phyloP scores from a whole-genome alignment of 2,888 invertebrate species.

The Ichneumoninae sp. region DNA sequence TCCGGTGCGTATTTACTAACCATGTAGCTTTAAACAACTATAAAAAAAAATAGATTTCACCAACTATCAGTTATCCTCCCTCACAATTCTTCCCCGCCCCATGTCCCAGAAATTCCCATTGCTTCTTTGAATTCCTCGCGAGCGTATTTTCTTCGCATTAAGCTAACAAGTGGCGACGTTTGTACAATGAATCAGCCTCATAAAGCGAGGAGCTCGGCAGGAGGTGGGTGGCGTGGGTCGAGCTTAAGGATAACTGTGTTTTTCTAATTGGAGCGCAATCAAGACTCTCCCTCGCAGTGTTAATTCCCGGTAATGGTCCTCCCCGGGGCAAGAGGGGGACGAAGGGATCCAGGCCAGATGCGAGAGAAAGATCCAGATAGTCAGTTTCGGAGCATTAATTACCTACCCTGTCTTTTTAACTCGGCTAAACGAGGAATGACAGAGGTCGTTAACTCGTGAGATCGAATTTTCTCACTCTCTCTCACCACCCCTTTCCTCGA shows the following conservation, averaged over 20 bases:
- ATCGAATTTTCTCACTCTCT: slow-evolving; percentile 64
- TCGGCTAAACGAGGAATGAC: slow-evolving; percentile 67
- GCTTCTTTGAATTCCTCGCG: neutral
- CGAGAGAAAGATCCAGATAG: slow-evolving; percentile 16
- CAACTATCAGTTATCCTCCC: too few relatives aligned
- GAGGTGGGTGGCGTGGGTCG: neutral
- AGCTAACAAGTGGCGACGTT: slow-evolving; percentile 62
- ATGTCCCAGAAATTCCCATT: neutral
- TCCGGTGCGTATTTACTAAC: too few relatives aligned
- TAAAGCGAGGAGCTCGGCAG: slow-evolving; percentile 39
- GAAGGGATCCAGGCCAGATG: slow-evolving; percentile 18
- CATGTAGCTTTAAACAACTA: too few relatives aligned
- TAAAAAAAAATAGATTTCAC: too few relatives aligned
- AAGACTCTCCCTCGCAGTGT: slow-evolving; percentile 60
- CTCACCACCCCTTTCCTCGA: slow-evolving; percentile 8
- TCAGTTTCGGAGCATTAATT: slow-evolving; percentile 62
- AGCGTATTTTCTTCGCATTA: slow-evolving; percentile 31
- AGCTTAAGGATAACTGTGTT: slow-evolving; percentile 63
- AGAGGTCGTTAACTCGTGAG: slow-evolving; percentile 66
- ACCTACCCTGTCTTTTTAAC: slow-evolving; percentile 56
- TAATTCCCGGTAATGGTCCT: slow-evolving; percentile 62
- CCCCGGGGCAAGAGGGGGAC: slow-evolving; percentile 36
- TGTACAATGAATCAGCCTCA: slow-evolving; percentile 62
- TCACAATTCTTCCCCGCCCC: too few relatives aligned
- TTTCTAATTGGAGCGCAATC: slow-evolving; percentile 67